Percentiles rank a stretch among this genome's conserved stretches.
Conservation (phyloP, 2,113 vertebrate genomes). For the Cnemophilus loriae region DNA sequence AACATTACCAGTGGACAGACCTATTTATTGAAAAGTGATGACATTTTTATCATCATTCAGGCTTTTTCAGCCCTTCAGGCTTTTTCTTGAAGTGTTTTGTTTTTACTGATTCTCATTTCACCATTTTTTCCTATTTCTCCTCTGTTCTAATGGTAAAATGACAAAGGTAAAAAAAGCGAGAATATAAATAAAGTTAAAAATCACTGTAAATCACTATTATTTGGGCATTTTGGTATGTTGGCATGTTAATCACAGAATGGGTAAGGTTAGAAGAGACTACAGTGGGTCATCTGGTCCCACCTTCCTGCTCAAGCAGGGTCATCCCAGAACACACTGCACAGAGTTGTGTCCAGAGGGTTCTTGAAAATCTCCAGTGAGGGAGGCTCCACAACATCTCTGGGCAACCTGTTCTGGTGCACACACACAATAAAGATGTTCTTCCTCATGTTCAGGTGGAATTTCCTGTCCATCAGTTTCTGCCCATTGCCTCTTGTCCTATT, state of each 20-base stretch:
- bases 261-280: not conserved
- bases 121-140: not conserved
- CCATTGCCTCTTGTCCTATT: not conserved
- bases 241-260: not conserved
- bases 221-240: not conserved
- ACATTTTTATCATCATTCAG: not conserved
- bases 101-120: not conserved
- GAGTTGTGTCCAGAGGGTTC: not conserved
- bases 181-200: not conserved
- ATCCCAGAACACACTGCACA: not conserved
- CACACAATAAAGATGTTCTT: not conserved
- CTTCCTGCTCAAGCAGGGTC: not conserved
- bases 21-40: not conserved
- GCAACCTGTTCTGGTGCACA: not conserved
- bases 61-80: not conserved
- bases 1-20: not conserved
- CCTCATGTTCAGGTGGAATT: not conserved
- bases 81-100: not conserved
- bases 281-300: not conserved
- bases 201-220: not conserved
- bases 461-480: not conserved
- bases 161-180: not conserved
- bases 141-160: not conserved
- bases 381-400: not conserved
- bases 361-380: not conserved